These are phyloP conservation scores for Sebastes reedi DNA, from an alignment of 2,797 vertebrate genomes.

Conservation along the genomic window DNA sequence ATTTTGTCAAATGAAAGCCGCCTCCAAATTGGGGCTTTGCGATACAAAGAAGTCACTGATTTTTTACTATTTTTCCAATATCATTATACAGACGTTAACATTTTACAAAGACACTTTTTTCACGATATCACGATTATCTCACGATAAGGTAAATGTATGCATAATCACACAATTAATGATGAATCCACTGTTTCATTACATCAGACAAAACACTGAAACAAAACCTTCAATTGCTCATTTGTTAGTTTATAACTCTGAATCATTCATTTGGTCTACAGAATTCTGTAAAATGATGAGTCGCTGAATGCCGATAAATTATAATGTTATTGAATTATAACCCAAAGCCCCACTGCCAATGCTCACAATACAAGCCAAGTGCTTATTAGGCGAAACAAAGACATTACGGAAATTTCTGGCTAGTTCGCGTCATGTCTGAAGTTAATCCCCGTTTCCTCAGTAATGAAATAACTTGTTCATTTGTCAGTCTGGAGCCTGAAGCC, in stretches of 20 bases:
- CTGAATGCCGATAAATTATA: background rate
- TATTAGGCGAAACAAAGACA: background rate
- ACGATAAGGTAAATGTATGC: background rate
- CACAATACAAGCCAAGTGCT: background rate
- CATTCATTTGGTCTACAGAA: background rate
- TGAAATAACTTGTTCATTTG: constrained; percentile 36
- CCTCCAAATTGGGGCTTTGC: background rate
- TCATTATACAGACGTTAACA: background rate
- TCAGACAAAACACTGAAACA: background rate
- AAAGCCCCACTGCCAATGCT: background rate
- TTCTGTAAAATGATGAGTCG: background rate
- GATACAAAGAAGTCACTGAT: background rate
- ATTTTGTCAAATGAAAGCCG: background rate
- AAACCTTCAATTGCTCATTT: background rate
- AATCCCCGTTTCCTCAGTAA: constrained; percentile 21
- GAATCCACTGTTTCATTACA: background rate
- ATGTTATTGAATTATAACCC: background rate
- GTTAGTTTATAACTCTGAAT: background rate
- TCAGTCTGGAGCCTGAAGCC: constrained; percentile 32
- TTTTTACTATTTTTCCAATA: background rate
- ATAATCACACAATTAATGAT: background rate
- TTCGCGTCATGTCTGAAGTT: constrained; percentile 8
- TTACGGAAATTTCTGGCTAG: background rate
- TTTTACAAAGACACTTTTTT: background rate
- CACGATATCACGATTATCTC: background rate